A percentile compares a stretch with the other conserved stretches of the same genome.
Conservation (phyloP, 2,888 invertebrate genomes). For the Liodrosophila aerea region DNA sequence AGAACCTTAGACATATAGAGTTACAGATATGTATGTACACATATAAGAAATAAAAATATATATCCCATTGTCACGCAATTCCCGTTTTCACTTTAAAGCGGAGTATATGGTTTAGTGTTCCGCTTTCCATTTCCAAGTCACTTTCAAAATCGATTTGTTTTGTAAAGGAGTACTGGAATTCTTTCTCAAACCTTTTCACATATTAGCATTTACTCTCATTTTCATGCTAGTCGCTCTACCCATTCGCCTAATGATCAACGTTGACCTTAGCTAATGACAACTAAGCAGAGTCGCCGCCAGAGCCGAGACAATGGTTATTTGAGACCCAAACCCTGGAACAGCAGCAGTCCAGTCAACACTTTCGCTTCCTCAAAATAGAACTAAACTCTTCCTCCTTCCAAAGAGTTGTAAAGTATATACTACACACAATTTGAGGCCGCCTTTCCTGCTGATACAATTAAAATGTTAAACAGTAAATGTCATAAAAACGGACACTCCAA, state of each 20-base stretch:
- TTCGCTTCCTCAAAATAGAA: conserved; percentile 36
- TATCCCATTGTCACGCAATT: no score
- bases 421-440: no score
- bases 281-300: conserved; percentile 21
- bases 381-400: conserved; percentile 11
- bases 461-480: conserved; percentile 75
- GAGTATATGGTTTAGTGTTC: no score
- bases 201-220: conserved; percentile 21
- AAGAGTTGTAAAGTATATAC: conserved; percentile 21
- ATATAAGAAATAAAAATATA: no score
- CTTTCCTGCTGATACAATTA: conserved; percentile 67
- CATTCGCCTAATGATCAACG: conserved; percentile 57
- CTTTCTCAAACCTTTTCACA: not conserved
- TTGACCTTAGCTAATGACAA: conserved; percentile 77
- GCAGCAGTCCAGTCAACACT: conserved; percentile 42
- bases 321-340: not conserved
- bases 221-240: conserved; percentile 33
- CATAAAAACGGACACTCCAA: conserved; percentile 37
- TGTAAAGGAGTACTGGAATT: no score
- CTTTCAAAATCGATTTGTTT: no score
- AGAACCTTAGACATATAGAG: no score
- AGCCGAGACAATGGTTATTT: conserved; percentile 20
- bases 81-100: no score
- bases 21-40: no score
- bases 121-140: no score